Percentiles rank a stretch among this genome's conserved stretches.
phyloP scores from a whole-genome alignment of 37 sponge, comb jelly and placozoan genomes.

The Amphimedon queenslandica region DNA sequence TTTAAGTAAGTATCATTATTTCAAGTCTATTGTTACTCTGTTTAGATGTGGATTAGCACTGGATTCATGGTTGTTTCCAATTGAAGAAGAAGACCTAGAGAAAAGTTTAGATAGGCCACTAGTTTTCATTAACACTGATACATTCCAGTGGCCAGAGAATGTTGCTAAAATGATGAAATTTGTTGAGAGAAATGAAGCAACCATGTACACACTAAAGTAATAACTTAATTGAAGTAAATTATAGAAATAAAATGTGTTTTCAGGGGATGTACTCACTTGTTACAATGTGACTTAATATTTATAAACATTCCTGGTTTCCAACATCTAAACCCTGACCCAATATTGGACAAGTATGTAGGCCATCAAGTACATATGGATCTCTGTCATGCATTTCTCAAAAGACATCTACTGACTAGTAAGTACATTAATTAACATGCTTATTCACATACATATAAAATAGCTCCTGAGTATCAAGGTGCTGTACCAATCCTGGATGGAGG shows the following conservation, averaged over 20 bases:
- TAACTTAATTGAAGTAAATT: too few species aligned
- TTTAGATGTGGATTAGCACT: conserved; percentile 68
- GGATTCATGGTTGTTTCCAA: conserved; percentile 68
- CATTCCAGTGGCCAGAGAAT: conserved; percentile 58
- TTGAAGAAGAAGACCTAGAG: conserved; percentile 42
- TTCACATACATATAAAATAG: not conserved
- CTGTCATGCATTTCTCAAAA: conserved; percentile 53
- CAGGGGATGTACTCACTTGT: too few species aligned
- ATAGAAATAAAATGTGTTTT: too few species aligned
- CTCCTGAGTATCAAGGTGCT: conserved; percentile 12
- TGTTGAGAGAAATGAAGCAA: too few species aligned
- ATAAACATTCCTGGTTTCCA: too few species aligned
- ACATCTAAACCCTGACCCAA: too few species aligned
- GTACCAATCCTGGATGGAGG: conserved; percentile 58
- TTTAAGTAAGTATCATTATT: conserved; percentile 35
- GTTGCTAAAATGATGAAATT: conserved; percentile 41
- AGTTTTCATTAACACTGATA: conserved; percentile 61
- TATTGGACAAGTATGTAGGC: too few species aligned
- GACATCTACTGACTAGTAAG: conserved; percentile 58
- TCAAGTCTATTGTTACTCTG: not conserved
- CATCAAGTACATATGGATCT: conserved; percentile 43
- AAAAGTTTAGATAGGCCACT: conserved; percentile 41
- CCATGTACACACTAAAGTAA: too few species aligned
- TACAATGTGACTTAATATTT: too few species aligned
- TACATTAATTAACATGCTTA: not conserved